These are phyloP conservation scores for Sander vitreus DNA, from an alignment of 2,113 vertebrate genomes.

Conservation along the genomic window DNA sequence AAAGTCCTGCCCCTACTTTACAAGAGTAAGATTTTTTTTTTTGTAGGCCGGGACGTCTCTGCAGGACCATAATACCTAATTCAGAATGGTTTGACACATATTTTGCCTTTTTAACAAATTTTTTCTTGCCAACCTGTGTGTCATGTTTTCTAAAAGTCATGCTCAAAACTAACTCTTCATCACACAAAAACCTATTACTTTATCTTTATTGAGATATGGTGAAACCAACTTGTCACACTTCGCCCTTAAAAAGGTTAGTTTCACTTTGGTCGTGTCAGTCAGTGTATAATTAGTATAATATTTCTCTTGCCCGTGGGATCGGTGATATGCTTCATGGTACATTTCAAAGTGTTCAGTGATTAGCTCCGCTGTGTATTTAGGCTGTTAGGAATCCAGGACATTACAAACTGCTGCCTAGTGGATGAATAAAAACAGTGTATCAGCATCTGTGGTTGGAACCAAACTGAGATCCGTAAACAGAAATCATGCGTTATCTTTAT, in stretches of 20 bases:
- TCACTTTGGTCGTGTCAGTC: neutral
- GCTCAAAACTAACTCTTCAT: neutral
- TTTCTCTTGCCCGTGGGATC: conserved; percentile 11
- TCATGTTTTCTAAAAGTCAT: neutral
- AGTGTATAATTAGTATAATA: conserved; percentile 8
- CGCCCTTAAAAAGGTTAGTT: conserved; percentile 2
- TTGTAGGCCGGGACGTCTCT: too few species aligned
- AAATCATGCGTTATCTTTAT: neutral
- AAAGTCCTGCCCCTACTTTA: too few species aligned
- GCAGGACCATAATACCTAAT: too few species aligned
- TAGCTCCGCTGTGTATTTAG: conserved; percentile 20
- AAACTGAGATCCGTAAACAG: neutral
- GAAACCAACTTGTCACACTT: neutral
- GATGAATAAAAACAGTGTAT: neutral
- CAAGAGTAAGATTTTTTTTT: too few species aligned
- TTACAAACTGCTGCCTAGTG: conserved; percentile 9
- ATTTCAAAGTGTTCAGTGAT: conserved; percentile 13
- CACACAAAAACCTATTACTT: neutral
- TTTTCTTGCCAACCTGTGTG: neutral
- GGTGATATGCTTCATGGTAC: conserved; percentile 5
- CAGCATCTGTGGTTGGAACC: neutral
- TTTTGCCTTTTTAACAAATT: too few species aligned
- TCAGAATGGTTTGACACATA: too few species aligned
- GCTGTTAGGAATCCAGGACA: conserved; percentile 18
- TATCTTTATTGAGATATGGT: neutral